Conservation (phyloP, 2,888 invertebrate species). For the Caenorhabditis zanzibari region DNA sequence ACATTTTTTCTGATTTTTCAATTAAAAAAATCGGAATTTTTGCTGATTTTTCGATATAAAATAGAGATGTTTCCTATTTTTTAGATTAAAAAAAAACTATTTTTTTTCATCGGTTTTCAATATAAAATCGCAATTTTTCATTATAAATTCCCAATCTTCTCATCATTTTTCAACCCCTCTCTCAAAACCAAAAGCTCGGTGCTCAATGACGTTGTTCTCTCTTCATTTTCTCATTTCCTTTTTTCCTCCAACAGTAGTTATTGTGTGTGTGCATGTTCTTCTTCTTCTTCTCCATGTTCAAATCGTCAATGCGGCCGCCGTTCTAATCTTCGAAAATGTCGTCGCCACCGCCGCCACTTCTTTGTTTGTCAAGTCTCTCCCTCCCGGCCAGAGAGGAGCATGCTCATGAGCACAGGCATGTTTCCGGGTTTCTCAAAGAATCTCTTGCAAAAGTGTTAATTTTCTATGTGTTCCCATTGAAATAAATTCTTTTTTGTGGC, state of each 20-base stretch:
- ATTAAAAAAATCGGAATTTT: too few species aligned
- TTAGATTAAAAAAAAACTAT: too few species aligned
- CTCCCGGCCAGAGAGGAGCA: constrained; percentile 30
- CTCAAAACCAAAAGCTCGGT: background rate
- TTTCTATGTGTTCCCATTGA: background rate
- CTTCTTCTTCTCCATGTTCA: constrained; percentile 7
- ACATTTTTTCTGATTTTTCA: too few species aligned
- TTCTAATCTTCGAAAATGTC: constrained; percentile 59
- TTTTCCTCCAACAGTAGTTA: constrained; percentile 47
- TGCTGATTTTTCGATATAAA: too few species aligned
- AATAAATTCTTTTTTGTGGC: background rate
- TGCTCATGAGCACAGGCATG: constrained; percentile 44
- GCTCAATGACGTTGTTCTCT: constrained; percentile 16
- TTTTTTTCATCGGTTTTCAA: too few species aligned
- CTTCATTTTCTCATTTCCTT: constrained; percentile 22
- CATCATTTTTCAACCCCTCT: background rate
- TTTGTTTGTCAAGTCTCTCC: constrained; percentile 45
- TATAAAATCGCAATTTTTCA: too few species aligned
- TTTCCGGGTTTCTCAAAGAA: too few species aligned
- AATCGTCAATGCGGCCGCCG: constrained; percentile 2
- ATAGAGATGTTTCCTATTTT: too few species aligned
- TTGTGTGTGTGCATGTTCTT: constrained; percentile 36
- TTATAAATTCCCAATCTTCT: background rate
- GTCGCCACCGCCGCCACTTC: constrained; percentile 48
- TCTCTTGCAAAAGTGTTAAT: constrained; percentile 1